Evolutionary conservation across 2,888 invertebrate genomes (phyloP).

Genomic region (Margaritifera margaritifera): DNA sequence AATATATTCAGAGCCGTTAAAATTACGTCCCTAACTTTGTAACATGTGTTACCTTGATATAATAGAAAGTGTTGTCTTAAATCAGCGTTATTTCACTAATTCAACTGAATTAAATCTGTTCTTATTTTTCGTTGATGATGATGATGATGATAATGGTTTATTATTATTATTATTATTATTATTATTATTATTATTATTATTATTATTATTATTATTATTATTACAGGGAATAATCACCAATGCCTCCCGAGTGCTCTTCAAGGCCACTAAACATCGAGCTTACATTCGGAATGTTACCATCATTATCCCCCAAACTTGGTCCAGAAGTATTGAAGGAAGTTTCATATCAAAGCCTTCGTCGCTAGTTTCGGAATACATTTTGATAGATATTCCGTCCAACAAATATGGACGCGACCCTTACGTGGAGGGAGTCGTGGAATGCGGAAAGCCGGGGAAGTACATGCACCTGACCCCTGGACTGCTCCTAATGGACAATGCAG

Average conservation of each 20-base stretch:
- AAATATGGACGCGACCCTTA: conserved; percentile 49
- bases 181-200: no score
- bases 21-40: no score
- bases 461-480: conserved; percentile 55
- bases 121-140: no score
- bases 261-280: conserved; percentile 75
- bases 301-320: conserved; percentile 78
- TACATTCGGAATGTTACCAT: conserved; percentile 77
- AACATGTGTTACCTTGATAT: no score
- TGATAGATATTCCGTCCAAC: conserved; percentile 73
- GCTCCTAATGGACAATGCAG: conserved; percentile 10
- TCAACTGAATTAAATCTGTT: no score
- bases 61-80: no score
- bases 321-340: conserved; percentile 65
- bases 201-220: background rate
- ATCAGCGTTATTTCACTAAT: no score
- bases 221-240: conserved; percentile 76
- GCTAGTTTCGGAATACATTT: conserved; percentile 74
- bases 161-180: no score
- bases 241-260: conserved; percentile 78
- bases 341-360: conserved; percentile 12
- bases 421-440: conserved; percentile 43
- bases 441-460: conserved; percentile 47
- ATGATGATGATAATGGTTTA: no score
- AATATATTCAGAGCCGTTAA: no score